phyloP scores from a whole-genome alignment of 1,140 invertebrate species.

The Drosophila nigrodunni region DNA sequence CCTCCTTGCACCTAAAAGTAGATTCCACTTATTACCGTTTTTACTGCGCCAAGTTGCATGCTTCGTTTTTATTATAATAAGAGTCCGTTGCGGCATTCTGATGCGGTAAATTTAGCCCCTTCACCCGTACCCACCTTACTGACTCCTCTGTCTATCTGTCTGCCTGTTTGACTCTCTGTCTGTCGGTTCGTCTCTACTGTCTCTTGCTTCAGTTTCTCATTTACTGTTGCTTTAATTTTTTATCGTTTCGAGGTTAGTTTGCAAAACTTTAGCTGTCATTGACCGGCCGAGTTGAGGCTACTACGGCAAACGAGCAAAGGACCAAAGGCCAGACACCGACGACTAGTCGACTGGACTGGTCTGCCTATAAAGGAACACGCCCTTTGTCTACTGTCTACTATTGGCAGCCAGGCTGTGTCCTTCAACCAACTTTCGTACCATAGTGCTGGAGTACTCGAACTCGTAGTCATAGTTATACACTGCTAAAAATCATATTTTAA shows the following conservation, averaged over 20 bases:
- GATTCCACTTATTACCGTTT: constrained; percentile 34
- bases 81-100: constrained; percentile 75
- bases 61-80: constrained; percentile 78
- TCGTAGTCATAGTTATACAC: constrained; percentile 2
- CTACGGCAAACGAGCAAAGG: background rate
- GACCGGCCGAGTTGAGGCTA: constrained; percentile 43
- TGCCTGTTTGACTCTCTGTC: background rate
- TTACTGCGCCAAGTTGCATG: constrained; percentile 45
- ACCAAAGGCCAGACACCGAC: constrained; percentile 54
- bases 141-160: background rate
- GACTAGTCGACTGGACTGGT: constrained; percentile 12
- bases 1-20: constrained; percentile 11
- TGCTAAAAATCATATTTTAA: too few relatives aligned
- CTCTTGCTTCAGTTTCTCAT: constrained; percentile 29
- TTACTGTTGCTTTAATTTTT: constrained; percentile 77
- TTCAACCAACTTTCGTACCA: constrained; percentile 62
- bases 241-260: constrained; percentile 76
- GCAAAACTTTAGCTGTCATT: constrained; percentile 80
- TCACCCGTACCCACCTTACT: background rate
- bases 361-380: constrained; percentile 36
- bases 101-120: constrained; percentile 55
- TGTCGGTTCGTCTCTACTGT: constrained; percentile 1
- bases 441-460: constrained; percentile 18
- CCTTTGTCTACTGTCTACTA: constrained; percentile 24
- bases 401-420: constrained; percentile 44